A percentile compares a stretch with the other conserved stretches of the same genome.
phyloP scores from a whole-genome alignment of 2,888 invertebrate species.

The Spodoptera littoralis region DNA sequence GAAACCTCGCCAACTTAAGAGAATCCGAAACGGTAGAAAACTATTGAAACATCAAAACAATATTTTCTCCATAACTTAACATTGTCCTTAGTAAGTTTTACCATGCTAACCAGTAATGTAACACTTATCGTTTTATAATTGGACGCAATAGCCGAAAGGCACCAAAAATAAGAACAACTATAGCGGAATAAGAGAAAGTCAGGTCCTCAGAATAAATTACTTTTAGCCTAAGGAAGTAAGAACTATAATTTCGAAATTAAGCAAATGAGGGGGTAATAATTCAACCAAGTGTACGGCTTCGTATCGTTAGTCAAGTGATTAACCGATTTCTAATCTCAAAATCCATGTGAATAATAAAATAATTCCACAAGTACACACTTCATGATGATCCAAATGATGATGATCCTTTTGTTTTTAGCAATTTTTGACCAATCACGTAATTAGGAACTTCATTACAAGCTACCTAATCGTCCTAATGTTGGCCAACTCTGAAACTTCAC shows the following conservation, averaged over 20 bases:
- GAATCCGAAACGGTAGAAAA: no score
- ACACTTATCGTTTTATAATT: no score
- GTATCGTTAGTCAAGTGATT: no score
- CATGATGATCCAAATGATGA: background rate
- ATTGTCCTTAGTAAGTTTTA: no score
- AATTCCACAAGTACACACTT: background rate
- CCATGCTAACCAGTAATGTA: no score
- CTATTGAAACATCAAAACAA: no score
- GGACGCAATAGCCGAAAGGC: constrained; percentile 21
- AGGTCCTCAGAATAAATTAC: constrained; percentile 17
- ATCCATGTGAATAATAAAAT: no score
- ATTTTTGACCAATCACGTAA: constrained; percentile 9
- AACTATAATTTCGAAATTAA: constrained; percentile 27
- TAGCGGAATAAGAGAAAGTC: constrained; percentile 34
- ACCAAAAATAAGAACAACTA: constrained; percentile 20
- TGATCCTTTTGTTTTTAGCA: background rate
- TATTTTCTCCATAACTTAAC: no score
- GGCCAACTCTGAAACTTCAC: constrained; percentile 10
- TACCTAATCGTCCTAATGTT: constrained; percentile 18
- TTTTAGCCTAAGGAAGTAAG: constrained; percentile 30
- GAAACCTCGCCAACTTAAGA: no score
- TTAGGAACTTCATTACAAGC: constrained; percentile 16
- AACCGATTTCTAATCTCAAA: no score
- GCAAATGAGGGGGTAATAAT: constrained; percentile 37
- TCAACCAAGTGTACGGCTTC: constrained; percentile 18